Evolutionary conservation across 2,888 invertebrate species (phyloP).

Genomic region (Agonopterix alstromeriana): DNA sequence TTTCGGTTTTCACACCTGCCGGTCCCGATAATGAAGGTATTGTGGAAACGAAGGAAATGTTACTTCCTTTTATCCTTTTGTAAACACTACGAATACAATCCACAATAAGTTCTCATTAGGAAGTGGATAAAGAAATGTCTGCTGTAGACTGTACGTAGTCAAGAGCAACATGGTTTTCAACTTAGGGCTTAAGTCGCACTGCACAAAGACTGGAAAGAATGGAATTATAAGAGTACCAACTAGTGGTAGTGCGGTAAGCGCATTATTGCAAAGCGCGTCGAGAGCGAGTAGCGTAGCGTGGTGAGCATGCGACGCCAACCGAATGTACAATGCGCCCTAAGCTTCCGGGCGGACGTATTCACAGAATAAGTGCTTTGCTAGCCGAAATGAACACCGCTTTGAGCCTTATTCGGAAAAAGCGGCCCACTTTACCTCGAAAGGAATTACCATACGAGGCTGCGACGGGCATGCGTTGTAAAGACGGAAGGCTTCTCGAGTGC

Average conservation of each 20-base stretch:
- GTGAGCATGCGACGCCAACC: constrained; percentile 43
- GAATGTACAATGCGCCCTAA: constrained; percentile 66
- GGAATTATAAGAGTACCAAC: constrained; percentile 58
- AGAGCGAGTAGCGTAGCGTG: constrained; percentile 23
- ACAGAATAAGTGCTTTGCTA: constrained; percentile 58
- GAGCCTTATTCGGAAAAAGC: constrained; percentile 47
- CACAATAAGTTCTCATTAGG: background rate
- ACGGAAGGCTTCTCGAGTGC: constrained; percentile 24
- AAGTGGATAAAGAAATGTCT: background rate
- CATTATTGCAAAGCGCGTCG: constrained; percentile 57
- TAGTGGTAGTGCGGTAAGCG: constrained; percentile 57
- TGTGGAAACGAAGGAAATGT: background rate
- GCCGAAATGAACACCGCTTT: constrained; percentile 57
- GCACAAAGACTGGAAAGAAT: constrained; percentile 41
- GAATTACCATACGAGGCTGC: constrained; percentile 43
- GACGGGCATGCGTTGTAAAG: constrained; percentile 29
- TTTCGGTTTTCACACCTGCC: background rate
- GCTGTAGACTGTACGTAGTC: constrained; percentile 14
- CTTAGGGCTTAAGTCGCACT: constrained; percentile 53
- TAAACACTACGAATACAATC: background rate
- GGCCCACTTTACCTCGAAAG: constrained; percentile 37
- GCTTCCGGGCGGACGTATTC: constrained; percentile 52
- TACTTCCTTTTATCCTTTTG: background rate
- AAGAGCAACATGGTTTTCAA: constrained; percentile 60
- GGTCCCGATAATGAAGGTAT: background rate